Evolutionary conservation across 2,797 vertebrate genomes (phyloP), one percentile per base, ranked within the genome.

Genomic region (Furcifer pardalis): DNA sequence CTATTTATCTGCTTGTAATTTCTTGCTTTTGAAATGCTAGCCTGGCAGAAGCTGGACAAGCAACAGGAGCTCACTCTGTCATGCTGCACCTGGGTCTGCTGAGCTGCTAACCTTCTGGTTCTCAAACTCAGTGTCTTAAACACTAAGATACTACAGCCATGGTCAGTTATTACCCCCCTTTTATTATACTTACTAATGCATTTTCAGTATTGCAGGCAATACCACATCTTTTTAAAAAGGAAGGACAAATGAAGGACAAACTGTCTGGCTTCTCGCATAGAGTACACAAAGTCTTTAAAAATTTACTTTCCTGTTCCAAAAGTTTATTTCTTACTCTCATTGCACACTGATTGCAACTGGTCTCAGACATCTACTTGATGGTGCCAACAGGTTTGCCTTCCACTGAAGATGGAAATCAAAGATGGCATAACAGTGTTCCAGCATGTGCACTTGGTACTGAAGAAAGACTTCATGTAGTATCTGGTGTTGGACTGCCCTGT

Each of bases 291-390:
- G 21, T 62, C 69, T 44, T 40, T 73, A 37, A n/a, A n/a, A 72
- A 73, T 63, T 27, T 46, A 37, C 59, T 73, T 32, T 30, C 17
- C 35, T 27, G 25, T 46, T 35, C 62, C 15, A 63, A 4, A 62
- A 15, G n/a, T 65, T 79, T 27, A 65, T 65, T 63, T 79, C 32
- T 35, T 23, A 74, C 9, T 9, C 13, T 19, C 68, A 60, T 84
- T 84, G 44, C 73, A 25, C 52, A 42, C 68, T 63, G 62, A 19
- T 46, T 79, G 73, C 63, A 84, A 32, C 56, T 79, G 56, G n/a
- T 19, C 60, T 5, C n/a, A 46, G 46, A 46, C 65, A 19, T 56
- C 52, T 56, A 19, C 52, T 56, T 56, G 52, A 56, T 19, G 52
- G 42, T 74, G 40, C 23, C 35, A 30, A 21, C 13, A 35, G 27